These are phyloP conservation scores for Linnaemya tessellans DNA, from an alignment of 2,888 invertebrate genomes.

Conservation along the genomic window DNA sequence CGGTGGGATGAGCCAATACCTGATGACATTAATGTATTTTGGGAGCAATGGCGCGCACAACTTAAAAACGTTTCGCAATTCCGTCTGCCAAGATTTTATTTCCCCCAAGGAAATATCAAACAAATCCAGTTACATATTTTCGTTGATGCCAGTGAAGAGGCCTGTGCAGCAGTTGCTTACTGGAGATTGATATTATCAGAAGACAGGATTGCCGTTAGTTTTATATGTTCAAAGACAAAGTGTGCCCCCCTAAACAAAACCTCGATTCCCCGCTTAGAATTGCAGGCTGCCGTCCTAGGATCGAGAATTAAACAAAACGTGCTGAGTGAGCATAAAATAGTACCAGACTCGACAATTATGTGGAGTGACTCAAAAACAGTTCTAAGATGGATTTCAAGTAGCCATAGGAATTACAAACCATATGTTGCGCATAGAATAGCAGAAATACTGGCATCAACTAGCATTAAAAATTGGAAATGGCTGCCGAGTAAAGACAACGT, in stretches of 20 bases:
- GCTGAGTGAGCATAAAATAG: no score
- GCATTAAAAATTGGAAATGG: no score
- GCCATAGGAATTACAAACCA: no score
- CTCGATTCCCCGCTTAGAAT: background rate
- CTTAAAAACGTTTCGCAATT: background rate
- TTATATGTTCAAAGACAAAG: constrained; percentile 1
- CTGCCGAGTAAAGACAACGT: no score
- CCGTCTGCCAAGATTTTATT: constrained; percentile 50
- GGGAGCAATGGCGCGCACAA: constrained; percentile 45
- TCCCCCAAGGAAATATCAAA: background rate
- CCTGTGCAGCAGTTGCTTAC: background rate
- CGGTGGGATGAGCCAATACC: constrained; percentile 56
- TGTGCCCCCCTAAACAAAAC: background rate
- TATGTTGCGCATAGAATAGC: no score
- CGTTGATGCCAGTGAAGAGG: no score
- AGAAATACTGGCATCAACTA: no score
- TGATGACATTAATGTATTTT: background rate
- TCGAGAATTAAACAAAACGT: background rate
- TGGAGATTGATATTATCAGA: background rate
- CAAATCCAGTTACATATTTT: background rate
- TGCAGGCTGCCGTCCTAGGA: background rate
- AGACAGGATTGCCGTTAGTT: background rate
- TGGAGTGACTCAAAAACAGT: no score
- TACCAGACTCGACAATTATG: no score
- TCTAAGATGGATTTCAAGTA: no score